phyloP scores from a whole-genome alignment of 2,113 vertebrate genomes.

The Sceloporus undulatus region DNA sequence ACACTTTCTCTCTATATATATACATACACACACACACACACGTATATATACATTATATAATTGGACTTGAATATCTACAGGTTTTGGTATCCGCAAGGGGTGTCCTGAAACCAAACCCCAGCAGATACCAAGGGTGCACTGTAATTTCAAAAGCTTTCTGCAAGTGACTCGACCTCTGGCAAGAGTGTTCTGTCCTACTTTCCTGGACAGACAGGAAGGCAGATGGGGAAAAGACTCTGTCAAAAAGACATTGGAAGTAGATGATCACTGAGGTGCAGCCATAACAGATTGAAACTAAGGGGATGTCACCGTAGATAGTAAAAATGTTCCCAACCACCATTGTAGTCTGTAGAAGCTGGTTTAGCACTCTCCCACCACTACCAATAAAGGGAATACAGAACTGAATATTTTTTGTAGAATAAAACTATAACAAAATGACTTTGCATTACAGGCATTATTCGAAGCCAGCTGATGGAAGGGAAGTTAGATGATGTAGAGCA shows the following conservation, averaged over 20 bases:
- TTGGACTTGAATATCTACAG: no score
- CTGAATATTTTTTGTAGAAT: background rate
- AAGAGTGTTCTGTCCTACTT: no score
- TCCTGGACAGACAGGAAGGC: background rate
- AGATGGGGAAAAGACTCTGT: no score
- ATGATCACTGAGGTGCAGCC: background rate
- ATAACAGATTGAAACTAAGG: no score
- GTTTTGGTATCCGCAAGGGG: no score
- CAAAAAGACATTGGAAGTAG: no score
- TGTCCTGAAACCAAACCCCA: no score
- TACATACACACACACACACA: no score
- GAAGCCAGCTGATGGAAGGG: conserved; percentile 90
- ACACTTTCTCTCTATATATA: no score
- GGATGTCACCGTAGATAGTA: background rate
- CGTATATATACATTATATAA: no score
- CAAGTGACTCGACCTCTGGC: background rate
- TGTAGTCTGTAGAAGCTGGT: background rate
- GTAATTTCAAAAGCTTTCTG: background rate
- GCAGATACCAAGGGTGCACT: no score
- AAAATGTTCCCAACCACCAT: background rate
- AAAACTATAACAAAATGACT: conserved; percentile 28
- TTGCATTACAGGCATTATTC: conserved; percentile 87
- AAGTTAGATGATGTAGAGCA: conserved; percentile 93
- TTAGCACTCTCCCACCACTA: background rate
- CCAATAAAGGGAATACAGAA: background rate